A percentile compares a stretch with the other conserved stretches of the same genome.
Conservation (phyloP, 2,113 vertebrate genomes). For the Vidua macroura region DNA sequence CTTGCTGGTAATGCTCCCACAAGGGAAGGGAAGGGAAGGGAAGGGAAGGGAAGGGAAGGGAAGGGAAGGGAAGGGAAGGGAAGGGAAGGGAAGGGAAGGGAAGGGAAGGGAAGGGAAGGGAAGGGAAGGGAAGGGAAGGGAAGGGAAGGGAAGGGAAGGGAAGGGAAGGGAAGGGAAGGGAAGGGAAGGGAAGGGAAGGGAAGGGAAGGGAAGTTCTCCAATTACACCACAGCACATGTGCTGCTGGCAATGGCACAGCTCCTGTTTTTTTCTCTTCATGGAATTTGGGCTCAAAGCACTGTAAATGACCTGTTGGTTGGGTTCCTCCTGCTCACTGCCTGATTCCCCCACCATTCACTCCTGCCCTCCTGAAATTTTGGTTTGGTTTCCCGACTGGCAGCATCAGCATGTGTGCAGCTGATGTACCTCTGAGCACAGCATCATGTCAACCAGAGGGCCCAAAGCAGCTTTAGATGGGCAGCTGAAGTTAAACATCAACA, state of each 20-base stretch:
- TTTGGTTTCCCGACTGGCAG: background rate
- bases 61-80: background rate
- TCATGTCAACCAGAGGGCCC: background rate
- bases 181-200: background rate
- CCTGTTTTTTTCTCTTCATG: background rate
- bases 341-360: background rate
- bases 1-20: background rate
- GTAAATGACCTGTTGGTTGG: background rate
- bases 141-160: background rate
- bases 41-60: too few relatives aligned
- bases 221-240: rapidly evolving
- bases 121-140: background rate
- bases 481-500: background rate
- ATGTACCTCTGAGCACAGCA: background rate
- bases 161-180: too few relatives aligned
- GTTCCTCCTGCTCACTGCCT: background rate
- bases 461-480: background rate
- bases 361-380: background rate
- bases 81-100: background rate
- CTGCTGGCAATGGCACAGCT: background rate
- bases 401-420: background rate
- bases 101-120: background rate
- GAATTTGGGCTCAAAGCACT: background rate
- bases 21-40: too few relatives aligned
- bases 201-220: background rate